Base-by-base conservation (phyloP, 2,113 vertebrate genomes). In the Empidonax traillii region DNA sequence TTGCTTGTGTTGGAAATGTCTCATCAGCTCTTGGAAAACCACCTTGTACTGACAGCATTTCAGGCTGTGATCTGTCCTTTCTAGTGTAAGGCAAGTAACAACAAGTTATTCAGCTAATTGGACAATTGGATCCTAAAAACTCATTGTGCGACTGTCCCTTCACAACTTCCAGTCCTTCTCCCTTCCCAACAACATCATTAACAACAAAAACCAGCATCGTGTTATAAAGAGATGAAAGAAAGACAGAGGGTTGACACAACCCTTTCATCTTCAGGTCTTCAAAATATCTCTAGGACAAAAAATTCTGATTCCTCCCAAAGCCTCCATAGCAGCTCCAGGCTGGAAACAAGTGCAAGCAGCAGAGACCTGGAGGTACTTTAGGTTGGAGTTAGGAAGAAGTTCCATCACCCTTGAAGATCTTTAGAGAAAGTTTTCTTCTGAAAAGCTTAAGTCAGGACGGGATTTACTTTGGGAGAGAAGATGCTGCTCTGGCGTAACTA, bases 211-310 rank as follows among this genome's bases (percentile, higher is more conserved):
- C 74, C 80, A 93, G 86, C 66, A 55, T 2, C 33, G 5, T 6
- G 8, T 14, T 58, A 21, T 49, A 12, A 53, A 58, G 18, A 90
- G 95, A 92, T 94, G 88, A 97, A 96, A 97, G 92, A 93, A 94
- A 96, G 96, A 91, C 47, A 12, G 20, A 90, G 81, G 79, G 68
- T 47, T 83, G 55, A 9, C 61, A 83, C 23, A 6, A 55, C 86
- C 62, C 82, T 94, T 94, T 93, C 87, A 87, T 78, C 87, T 85
- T 43, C 71, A 93, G 89, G 74, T 77, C 91, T 96, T 65, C 58
- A 72, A 91, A 97, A 73, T 59, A 78, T 9, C 94, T 58, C 37
- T 37, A 85, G 87, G 85, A 37, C 44, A 65, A 91, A 66, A 72
- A 87, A 33, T 67, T 76, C 94, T 39, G 59, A 24, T 39, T 72